Evolutionary conservation across 2,797 vertebrate species (phyloP), one percentile per base, ranked within the genome.

Genomic region (Xenops minutus): DNA sequence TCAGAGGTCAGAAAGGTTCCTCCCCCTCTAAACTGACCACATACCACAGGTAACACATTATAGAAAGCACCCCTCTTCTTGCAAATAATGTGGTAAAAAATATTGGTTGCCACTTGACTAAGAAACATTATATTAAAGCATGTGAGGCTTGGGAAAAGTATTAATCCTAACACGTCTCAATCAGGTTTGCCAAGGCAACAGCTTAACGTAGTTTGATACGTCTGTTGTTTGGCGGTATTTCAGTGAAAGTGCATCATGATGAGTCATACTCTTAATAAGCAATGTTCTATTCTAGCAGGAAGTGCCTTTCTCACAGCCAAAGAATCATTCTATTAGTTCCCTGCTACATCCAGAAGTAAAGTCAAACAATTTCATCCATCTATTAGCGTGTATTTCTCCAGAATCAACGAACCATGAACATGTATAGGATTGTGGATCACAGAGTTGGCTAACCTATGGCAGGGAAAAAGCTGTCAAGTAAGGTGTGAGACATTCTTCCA

Each of bases 171-270:
- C 89, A 94, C 2, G 2, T 91, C 75, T 89, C 62, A 66, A 34
- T 93, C 49, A 59, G 75, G 29, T 92, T 97, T 97, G 94, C 89
- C 72, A 96, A 92, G 90, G 93, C 86, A 97, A 93, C 79, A 95
- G 86, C 41, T 93, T 95, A 87, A 88, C 34, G 13, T 71, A 76
- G 89, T 95, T 93, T 86, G 82, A 91, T 80, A 66, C 17, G 11
- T 69, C 14, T 92, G 68, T 64, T 55, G 75, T 87, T 94, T 95
- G 85, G 87, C 34, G 0, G 32, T 72, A 48, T 83, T 96, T 91
- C 85, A 84, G 37, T 90, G 59, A n/a, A 73, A 93, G 58, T 91
- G 72, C 61, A 71, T 92, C 91, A 93, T 58, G 44, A 75, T 95
- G 94, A 95, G 74, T 95, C 90, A 90, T 39, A 61, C 22, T 69